Conservation (phyloP, 2,888 invertebrate species). For the Hyposoter didymator region DNA sequence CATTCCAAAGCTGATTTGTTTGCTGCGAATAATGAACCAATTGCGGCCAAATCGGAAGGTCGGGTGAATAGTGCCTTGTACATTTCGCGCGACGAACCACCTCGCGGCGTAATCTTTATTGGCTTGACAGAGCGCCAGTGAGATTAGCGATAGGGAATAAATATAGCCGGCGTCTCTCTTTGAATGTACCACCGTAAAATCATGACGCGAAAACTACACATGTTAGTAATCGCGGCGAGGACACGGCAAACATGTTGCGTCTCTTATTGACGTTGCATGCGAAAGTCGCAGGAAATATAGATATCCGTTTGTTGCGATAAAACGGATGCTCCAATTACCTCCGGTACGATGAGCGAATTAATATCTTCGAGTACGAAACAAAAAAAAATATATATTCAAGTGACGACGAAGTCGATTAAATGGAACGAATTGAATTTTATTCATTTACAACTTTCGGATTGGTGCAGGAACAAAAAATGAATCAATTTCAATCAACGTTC, state of each 20-base stretch:
- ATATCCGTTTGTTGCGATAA: slow-evolving; percentile 21
- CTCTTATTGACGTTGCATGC: slow-evolving; percentile 18
- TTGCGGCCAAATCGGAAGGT: slow-evolving; percentile 5
- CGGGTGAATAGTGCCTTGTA: slow-evolving; percentile 32
- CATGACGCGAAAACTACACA: slow-evolving; percentile 39
- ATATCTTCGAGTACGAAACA: not conserved
- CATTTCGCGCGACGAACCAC: slow-evolving; percentile 30
- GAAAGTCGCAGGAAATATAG: slow-evolving; percentile 24
- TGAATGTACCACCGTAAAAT: slow-evolving; percentile 39
- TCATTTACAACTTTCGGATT: not conserved
- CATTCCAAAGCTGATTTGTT: not conserved
- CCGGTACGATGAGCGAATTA: slow-evolving; percentile 13
- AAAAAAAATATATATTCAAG: slow-evolving; percentile 14
- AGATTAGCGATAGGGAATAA: slow-evolving; percentile 64
- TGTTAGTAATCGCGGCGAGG: slow-evolving; percentile 29
- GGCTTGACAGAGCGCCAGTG: slow-evolving; percentile 55
- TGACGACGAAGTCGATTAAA: not conserved
- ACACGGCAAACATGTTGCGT: slow-evolving; percentile 13
- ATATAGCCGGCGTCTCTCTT: slow-evolving; percentile 68
- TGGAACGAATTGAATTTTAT: not conserved
- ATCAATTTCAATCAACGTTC: not conserved
- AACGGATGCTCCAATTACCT: slow-evolving; percentile 39
- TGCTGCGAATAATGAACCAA: not conserved
- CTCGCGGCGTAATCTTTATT: slow-evolving; percentile 63
- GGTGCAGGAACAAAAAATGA: not conserved